phyloP scores from a whole-genome alignment of 2,797 vertebrate genomes.

The Phoeniculus purpureus region DNA sequence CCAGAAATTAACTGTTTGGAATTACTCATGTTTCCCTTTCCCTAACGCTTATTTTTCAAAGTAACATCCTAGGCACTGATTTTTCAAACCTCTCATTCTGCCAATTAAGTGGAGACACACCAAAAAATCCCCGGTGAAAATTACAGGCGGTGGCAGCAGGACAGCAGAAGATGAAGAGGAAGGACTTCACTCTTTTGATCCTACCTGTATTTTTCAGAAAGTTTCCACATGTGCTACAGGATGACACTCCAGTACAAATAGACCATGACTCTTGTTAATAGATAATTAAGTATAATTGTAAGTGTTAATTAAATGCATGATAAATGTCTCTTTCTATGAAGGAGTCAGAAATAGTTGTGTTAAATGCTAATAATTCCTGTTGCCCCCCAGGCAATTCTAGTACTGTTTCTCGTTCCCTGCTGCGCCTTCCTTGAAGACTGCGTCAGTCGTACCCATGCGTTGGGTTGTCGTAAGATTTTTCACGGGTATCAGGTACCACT shows the following conservation, averaged over 20 bases:
- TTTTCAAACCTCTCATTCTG: conserved; percentile 15
- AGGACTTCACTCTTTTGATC: conserved; percentile 25
- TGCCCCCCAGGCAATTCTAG: conserved; percentile 5
- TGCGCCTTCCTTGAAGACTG: background rate
- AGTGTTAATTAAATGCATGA: conserved; percentile 10
- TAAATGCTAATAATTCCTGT: conserved; percentile 13
- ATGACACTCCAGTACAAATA: conserved; percentile 28
- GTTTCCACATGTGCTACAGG: background rate
- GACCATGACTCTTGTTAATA: conserved; percentile 22
- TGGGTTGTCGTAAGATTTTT: background rate
- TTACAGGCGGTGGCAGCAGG: background rate
- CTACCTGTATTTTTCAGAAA: background rate
- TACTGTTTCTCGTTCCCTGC: background rate
- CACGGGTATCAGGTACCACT: conserved; percentile 19
- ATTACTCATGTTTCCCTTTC: background rate
- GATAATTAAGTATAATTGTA: conserved; percentile 44
- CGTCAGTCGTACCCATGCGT: background rate
- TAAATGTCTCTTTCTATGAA: conserved; percentile 14
- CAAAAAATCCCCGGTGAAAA: background rate
- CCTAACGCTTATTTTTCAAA: conserved; percentile 11
- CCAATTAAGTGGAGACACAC: conserved; percentile 30
- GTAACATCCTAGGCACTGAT: background rate
- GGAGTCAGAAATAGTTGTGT: conserved; percentile 1
- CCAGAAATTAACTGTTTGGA: conserved; percentile 20
- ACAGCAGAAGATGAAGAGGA: background rate